Conservation (phyloP, 2,797 vertebrate species). For the Trematomus bernacchii region DNA sequence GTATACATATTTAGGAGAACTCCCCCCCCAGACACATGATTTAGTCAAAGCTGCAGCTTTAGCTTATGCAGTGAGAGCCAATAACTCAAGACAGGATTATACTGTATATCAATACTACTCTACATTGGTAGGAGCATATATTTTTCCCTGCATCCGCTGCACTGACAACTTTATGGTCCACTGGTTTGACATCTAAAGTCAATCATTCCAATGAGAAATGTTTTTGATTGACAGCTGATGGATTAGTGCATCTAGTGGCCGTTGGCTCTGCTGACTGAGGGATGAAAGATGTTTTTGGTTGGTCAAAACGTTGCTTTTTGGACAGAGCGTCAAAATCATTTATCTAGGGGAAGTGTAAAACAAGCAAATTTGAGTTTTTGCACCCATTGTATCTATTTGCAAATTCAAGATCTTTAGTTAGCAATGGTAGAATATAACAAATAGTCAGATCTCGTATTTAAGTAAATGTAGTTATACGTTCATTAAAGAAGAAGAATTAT, state of each 20-base stretch:
- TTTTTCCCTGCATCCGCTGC: neutral
- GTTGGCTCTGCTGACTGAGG: conserved; percentile 1
- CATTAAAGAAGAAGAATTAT: too few species aligned
- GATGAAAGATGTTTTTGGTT: neutral
- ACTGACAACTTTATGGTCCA: conserved; percentile 30
- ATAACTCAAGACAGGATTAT: conserved; percentile 2
- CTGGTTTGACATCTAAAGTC: conserved; percentile 33
- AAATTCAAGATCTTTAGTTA: neutral
- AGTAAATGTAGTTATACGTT: too few species aligned
- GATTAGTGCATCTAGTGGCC: neutral
- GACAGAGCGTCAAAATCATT: too few species aligned
- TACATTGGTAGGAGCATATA: conserved; percentile 10
- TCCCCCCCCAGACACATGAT: neutral
- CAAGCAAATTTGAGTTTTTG: neutral
- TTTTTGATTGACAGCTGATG: conserved; percentile 33
- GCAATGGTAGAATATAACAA: neutral
- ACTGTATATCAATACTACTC: conserved; percentile 23
- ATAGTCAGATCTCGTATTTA: too few species aligned
- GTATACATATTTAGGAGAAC: neutral
- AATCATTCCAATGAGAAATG: conserved; percentile 25
- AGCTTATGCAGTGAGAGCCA: neutral
- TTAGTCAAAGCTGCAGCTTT: conserved; percentile 26
- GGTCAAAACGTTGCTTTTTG: neutral
- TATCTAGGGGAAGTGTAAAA: neutral
- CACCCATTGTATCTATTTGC: neutral